Conservation (phyloP, 2,113 vertebrate genomes). For the Leptodactylus fuscus region DNA sequence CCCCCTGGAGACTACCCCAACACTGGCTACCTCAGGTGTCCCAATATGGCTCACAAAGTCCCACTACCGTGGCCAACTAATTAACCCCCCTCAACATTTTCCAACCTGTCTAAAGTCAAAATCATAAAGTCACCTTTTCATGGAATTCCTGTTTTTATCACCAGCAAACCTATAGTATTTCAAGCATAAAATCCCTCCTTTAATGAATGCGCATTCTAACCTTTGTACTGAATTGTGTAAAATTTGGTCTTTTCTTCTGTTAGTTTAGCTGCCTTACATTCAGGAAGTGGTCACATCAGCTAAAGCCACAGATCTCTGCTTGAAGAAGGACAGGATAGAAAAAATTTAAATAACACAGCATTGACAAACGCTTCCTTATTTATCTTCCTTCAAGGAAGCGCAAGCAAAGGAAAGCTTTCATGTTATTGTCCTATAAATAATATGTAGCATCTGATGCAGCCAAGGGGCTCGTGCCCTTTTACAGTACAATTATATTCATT, state of each 20-base stretch:
- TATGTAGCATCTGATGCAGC: background rate
- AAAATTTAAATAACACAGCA: constrained; percentile 2
- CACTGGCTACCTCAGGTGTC: no score
- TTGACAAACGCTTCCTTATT: constrained; percentile 37
- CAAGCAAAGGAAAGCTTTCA: background rate
- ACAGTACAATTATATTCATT: background rate
- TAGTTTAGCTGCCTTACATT: background rate
- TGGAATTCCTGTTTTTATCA: no score
- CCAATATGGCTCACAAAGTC: no score
- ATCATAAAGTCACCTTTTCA: no score
- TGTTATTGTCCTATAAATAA: background rate
- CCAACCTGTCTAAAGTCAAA: no score
- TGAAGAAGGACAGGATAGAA: background rate
- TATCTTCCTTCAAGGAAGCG: constrained; percentile 8
- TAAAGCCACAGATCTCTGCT: background rate
- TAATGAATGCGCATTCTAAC: no score
- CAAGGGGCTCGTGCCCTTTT: background rate
- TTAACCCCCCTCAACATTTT: no score
- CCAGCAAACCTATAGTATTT: no score
- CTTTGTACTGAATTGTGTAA: no score
- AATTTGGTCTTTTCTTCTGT: background rate
- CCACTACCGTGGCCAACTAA: no score
- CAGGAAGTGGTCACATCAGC: background rate
- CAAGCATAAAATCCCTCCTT: no score
- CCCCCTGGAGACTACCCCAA: no score